Evolutionary conservation across 2,113 vertebrate genomes (phyloP), one percentile per base, ranked within the genome.

Genomic region (Callospermophilus lateralis): DNA sequence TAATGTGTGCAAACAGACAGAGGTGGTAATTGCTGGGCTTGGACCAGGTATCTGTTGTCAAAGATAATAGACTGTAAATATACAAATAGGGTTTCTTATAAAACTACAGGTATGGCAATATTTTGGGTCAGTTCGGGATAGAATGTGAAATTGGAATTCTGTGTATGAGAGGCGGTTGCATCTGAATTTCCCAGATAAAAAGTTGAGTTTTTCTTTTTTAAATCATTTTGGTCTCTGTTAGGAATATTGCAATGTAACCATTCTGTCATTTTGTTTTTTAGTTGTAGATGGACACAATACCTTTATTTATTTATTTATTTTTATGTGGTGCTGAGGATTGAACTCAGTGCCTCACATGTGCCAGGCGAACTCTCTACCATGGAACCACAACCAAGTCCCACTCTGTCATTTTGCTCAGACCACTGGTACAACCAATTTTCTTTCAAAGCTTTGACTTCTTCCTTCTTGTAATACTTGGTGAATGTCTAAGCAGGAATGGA

Each of bases 21-120:
- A 93, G 93, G 63, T 97, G 93, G 95, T 94, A 88, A 97, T 96
- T 95, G 95, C 84, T 90, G 80, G 86, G 63, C 77, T 68, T 28
- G 63, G 65, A 78, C 37, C 78, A 92, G 65, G 53, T 88, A 92
- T 96, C 84, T 95, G 65, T 79, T 81, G 26, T 88, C 81, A 48
- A 87, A 95, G 78, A 92, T 95, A 96, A 97, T 92, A 86, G 81
- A 79, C 55, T 90, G 42, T 74, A 77, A 93, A 87, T 80, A 87
- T 53, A 78, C 68, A 96, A 88, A 85, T 68, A 68, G 48, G 28
- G 39, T 79, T 93, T 91, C 77, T 63, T 61, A 87, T 51, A 79
- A 95, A 91, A 84, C 78, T 45, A 72, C 78, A 93, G 72, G 48
- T 48, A 67, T 51, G 24, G 65, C 39, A 24, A 73, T 51, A n/a